phyloP scores from a whole-genome alignment of 2,113 vertebrate species.

The Abramis brama region DNA sequence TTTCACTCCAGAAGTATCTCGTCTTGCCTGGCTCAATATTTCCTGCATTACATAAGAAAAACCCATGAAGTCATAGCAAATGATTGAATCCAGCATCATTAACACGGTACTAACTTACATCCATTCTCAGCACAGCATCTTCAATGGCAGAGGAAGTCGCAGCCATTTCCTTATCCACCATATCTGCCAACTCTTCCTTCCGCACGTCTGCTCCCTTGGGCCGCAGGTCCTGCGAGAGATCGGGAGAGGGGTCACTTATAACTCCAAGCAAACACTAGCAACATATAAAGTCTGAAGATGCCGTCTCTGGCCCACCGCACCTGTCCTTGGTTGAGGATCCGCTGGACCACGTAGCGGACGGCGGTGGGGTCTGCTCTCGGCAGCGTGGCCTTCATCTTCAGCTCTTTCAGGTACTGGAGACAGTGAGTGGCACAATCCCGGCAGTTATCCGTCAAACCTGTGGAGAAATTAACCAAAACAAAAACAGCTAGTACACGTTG shows the following conservation, averaged over 20 bases:
- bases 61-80: not conserved
- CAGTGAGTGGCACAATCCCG: slow-evolving; percentile 83
- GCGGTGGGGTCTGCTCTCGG: slow-evolving; percentile 70
- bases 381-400: slow-evolving; percentile 80
- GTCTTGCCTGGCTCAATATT: slow-evolving; percentile 89
- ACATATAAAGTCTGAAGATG: not conserved
- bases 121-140: slow-evolving; percentile 85
- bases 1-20: slow-evolving; percentile 85
- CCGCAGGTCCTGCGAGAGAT: slow-evolving; percentile 78
- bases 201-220: slow-evolving; percentile 84
- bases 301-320: slow-evolving; percentile 62
- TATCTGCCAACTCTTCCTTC: slow-evolving; percentile 87
- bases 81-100: not conserved
- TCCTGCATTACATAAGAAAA: slow-evolving; percentile 75
- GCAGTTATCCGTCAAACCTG: slow-evolving; percentile 85
- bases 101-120: slow-evolving; percentile 72
- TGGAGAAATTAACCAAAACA: not conserved
- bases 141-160: slow-evolving; percentile 87
- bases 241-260: not conserved
- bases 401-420: slow-evolving; percentile 80
- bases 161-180: slow-evolving; percentile 95
- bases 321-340: slow-evolving; percentile 83
- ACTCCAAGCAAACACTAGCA: not conserved
- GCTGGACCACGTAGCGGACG: slow-evolving; percentile 68
- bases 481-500: not conserved